phyloP scores from a whole-genome alignment of 2,113 vertebrate genomes.

The Muscicapa adusta region DNA sequence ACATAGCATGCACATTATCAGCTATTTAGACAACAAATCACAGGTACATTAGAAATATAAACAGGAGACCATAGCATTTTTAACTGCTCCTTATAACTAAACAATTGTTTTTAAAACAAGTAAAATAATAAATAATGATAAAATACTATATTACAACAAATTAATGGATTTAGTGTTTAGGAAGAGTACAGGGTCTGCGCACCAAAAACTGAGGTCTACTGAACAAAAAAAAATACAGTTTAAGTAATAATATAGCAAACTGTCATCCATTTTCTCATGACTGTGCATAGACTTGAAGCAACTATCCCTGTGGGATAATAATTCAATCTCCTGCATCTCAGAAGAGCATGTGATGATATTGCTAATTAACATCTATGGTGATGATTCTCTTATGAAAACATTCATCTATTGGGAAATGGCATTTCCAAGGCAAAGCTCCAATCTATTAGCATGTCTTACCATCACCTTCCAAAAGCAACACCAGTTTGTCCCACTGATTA shows the following conservation, averaged over 20 bases:
- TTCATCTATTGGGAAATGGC: background rate
- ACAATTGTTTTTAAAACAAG: background rate
- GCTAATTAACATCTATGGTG: constrained; percentile 6
- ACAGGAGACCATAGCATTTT: background rate
- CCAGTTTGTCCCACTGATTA: background rate
- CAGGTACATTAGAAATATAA: background rate
- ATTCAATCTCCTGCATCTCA: background rate
- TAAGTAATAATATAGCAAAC: background rate
- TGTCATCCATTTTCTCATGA: background rate
- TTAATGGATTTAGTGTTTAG: background rate
- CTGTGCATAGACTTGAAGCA: background rate
- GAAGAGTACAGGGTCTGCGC: background rate
- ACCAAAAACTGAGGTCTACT: background rate
- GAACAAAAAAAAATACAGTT: background rate
- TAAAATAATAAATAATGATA: background rate
- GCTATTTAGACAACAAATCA: background rate
- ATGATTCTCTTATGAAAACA: background rate
- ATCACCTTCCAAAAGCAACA: background rate
- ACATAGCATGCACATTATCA: background rate
- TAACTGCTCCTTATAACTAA: background rate
- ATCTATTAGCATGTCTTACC: background rate
- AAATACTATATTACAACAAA: background rate
- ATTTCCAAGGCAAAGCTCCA: background rate
- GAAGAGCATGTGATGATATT: background rate
- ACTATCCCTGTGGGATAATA: background rate